These are phyloP conservation scores for Vireo griseus DNA, from an alignment of 2,797 vertebrate genomes.

Conservation along the genomic window DNA sequence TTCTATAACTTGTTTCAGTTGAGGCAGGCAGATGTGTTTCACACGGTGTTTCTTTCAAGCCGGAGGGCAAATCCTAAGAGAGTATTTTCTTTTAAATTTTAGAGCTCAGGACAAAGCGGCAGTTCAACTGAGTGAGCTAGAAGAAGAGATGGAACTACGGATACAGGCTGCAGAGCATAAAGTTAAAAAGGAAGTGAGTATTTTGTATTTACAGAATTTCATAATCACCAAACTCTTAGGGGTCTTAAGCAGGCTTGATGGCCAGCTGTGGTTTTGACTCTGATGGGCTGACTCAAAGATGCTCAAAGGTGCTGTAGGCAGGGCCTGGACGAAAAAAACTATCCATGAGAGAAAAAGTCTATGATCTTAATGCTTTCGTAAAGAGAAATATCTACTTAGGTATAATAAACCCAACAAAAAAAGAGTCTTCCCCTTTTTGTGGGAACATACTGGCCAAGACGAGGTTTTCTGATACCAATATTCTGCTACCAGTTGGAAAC, in stretches of 20 bases:
- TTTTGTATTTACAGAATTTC: neutral
- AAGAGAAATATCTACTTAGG: neutral
- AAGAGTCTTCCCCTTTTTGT: neutral
- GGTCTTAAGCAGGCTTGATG: neutral
- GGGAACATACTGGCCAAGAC: neutral
- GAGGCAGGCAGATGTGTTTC: neutral
- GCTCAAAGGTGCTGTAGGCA: neutral
- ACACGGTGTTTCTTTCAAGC: neutral
- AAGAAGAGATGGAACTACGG: conserved; percentile 98
- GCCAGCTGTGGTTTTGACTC: neutral
- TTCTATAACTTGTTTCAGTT: neutral
- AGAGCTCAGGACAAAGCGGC: conserved; percentile 94
- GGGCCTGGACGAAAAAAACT: neutral
- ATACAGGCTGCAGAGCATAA: conserved; percentile 86
- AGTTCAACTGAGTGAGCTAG: conserved; percentile 92
- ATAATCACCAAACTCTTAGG: neutral
- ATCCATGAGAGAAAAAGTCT: accelerated
- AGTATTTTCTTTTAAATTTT: conserved; percentile 48
- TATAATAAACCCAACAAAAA: neutral
- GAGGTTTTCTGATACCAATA: neutral
- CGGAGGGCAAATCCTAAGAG: neutral
- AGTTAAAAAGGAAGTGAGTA: conserved; percentile 83
- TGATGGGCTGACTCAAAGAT: neutral
- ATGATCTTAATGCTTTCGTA: neutral
- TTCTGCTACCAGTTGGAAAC: neutral